phyloP scores from a whole-genome alignment of 2,797 vertebrate genomes.

The Helarctos malayanus region DNA sequence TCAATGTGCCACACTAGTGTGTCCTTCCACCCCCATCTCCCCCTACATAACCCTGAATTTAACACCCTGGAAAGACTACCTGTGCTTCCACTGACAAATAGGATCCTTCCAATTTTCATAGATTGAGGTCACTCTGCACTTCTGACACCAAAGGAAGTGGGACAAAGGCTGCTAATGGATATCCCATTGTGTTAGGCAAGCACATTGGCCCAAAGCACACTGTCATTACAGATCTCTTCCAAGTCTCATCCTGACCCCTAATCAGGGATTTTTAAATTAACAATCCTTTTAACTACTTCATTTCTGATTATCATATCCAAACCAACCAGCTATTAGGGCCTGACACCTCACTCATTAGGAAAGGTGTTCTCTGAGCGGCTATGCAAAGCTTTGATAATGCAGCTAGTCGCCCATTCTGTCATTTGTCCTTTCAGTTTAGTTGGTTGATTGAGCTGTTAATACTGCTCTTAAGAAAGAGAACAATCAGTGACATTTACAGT shows the following conservation, averaged over 20 bases:
- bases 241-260: slow-evolving; percentile 70
- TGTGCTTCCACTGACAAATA: slow-evolving; percentile 56
- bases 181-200: slow-evolving; percentile 63
- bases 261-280: slow-evolving; percentile 72
- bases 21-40: not conserved
- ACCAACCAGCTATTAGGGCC: slow-evolving; percentile 66
- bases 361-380: slow-evolving; percentile 60
- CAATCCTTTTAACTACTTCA: slow-evolving; percentile 76
- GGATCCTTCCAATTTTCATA: slow-evolving; percentile 64
- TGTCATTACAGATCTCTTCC: slow-evolving; percentile 67
- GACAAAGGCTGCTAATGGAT: slow-evolving; percentile 73
- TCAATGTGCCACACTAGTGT: slow-evolving; percentile 17
- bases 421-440: slow-evolving; percentile 68
- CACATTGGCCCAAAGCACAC: slow-evolving; percentile 51
- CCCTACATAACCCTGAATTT: not conserved
- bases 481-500: slow-evolving; percentile 72
- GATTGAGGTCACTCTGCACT: slow-evolving; percentile 57
- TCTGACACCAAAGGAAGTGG: slow-evolving; percentile 33
- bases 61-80: slow-evolving; percentile 53
- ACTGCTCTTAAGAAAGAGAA: slow-evolving; percentile 60
- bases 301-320: slow-evolving; percentile 74
- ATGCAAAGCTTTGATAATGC: slow-evolving; percentile 56
- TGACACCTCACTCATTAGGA: slow-evolving; percentile 60
- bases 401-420: slow-evolving; percentile 55
- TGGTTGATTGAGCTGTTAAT: slow-evolving; percentile 72